These are phyloP conservation scores for Drosophila anomelani DNA, from an alignment of 2,888 invertebrate genomes.

Conservation along the genomic window DNA sequence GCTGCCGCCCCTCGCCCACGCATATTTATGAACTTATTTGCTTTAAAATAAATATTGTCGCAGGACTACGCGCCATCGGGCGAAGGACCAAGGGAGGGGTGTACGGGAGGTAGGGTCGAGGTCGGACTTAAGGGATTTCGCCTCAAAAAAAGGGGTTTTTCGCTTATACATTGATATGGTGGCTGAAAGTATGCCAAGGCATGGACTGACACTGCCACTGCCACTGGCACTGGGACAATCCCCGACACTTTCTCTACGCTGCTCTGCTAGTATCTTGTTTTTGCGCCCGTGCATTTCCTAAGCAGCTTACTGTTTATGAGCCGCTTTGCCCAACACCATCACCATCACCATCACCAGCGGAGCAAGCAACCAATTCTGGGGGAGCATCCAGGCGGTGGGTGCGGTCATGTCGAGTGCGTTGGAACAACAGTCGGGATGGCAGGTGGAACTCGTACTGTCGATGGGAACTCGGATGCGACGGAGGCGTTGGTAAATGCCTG, in stretches of 20 bases:
- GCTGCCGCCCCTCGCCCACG: conserved; percentile 12
- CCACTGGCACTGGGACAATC: conserved; percentile 13
- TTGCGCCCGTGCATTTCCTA: conserved; percentile 62
- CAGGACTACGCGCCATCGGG: conserved; percentile 15
- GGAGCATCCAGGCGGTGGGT: conserved; percentile 18
- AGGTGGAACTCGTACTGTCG: conserved; percentile 19
- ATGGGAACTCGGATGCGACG: conserved; percentile 1
- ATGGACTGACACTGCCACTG: conserved; percentile 22
- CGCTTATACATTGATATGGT: conserved; percentile 73
- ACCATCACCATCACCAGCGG: conserved; percentile 48
- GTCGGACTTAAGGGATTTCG: conserved; percentile 69
- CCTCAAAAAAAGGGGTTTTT: conserved; percentile 55
- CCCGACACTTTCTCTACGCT: conserved; percentile 17
- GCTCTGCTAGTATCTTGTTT: conserved; percentile 41
- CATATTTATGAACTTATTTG: conserved; percentile 80
- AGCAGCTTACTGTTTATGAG: conserved; percentile 77
- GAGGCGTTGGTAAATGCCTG: conserved; percentile 66
- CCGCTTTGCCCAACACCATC: conserved; percentile 60
- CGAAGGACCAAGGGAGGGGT: not conserved
- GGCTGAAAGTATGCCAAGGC: conserved; percentile 47
- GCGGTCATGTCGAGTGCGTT: conserved; percentile 39
- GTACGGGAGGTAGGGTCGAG: conserved; percentile 9
- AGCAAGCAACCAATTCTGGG: conserved; percentile 3
- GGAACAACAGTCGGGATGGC: conserved; percentile 54
- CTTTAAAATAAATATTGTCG: conserved; percentile 75